Evolutionary conservation across 2,888 invertebrate species (phyloP), one percentile per base, ranked within the genome.

Genomic region (Acronicta alni): DNA sequence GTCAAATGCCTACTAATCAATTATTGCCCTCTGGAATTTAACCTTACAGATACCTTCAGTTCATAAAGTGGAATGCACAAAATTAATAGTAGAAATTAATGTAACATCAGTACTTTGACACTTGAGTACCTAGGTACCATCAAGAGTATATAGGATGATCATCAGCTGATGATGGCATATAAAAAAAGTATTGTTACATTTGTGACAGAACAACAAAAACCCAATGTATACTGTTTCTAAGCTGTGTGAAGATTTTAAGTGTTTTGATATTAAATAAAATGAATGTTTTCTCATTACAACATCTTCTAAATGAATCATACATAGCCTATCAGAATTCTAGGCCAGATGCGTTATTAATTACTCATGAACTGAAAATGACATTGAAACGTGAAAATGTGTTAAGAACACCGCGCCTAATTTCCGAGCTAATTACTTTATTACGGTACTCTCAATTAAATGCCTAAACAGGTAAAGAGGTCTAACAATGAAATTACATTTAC

Each of bases 401-500:
- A 57, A 23, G 42, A 53, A 15, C 8, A 52, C 43, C 55, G 44
- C 47, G 42, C 38, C 12, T 43, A 59, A 62, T 71, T 61, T 35
- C 15, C 6, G 37, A 39, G 14, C 42, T 44, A 30, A 35, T 59
- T 49, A 54, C 47, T 38, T 15, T 15, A 41, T 14, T 52, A 58
- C 57, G 32, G 49, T 41, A 43, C 51, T 59, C 55, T 58, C 49
- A 63, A 68, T 52, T 37, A 49, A n/a, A 23, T 53, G 16, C 8
- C 17, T 16, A 55, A 26, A 14, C 41, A 38, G 46, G 9, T 20
- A 39, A 61, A 61, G 57, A 60, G 37, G 41, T 64, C 30, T 54
- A 58, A 68, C 38, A 72, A 67, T 64, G 57, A 56, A 69, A 69
- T 53, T 52, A 17, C 30, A 37, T 30, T 55, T 51, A 20, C 0